A percentile compares a stretch with the other conserved stretches of the same genome.
phyloP scores from a whole-genome alignment of 1,140 invertebrate genomes.

The Drosophila melanica region DNA sequence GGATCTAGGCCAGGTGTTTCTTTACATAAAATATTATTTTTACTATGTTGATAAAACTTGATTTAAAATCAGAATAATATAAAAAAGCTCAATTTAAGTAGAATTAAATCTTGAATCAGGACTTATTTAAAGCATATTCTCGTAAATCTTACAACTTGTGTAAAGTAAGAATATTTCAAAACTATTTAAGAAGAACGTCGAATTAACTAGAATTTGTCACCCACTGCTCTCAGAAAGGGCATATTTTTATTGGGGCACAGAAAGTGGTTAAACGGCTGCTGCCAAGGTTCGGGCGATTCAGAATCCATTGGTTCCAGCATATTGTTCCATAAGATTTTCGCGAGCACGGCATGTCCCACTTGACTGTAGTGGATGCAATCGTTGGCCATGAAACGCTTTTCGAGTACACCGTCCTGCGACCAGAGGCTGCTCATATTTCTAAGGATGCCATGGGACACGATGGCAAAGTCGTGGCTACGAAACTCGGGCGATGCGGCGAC shows the following conservation, averaged over 20 bases:
- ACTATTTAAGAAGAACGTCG: neutral
- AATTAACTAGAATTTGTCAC: constrained; percentile 1
- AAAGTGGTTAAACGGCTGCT: constrained; percentile 22
- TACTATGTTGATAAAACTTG: too few species aligned
- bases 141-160: too few species aligned
- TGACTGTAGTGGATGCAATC: constrained; percentile 90
- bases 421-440: constrained; percentile 82
- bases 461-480: constrained; percentile 85
- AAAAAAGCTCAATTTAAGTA: too few species aligned
- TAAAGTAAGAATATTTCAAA: too few species aligned
- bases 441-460: constrained; percentile 86
- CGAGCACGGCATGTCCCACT: constrained; percentile 85
- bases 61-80: too few species aligned
- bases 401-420: constrained; percentile 80
- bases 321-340: constrained; percentile 86
- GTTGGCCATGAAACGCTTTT: constrained; percentile 86
- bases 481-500: constrained; percentile 71
- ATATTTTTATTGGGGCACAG: constrained; percentile 21
- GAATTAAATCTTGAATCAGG: too few species aligned
- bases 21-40: too few species aligned
- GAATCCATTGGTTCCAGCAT: constrained; percentile 84
- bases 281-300: constrained; percentile 21
- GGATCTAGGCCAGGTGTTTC: too few species aligned
- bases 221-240: constrained; percentile 12
- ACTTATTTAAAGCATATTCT: too few species aligned